These are phyloP conservation scores for Megaleporinus macrocephalus DNA, from an alignment of 2,113 vertebrate species.

Conservation along the genomic window DNA sequence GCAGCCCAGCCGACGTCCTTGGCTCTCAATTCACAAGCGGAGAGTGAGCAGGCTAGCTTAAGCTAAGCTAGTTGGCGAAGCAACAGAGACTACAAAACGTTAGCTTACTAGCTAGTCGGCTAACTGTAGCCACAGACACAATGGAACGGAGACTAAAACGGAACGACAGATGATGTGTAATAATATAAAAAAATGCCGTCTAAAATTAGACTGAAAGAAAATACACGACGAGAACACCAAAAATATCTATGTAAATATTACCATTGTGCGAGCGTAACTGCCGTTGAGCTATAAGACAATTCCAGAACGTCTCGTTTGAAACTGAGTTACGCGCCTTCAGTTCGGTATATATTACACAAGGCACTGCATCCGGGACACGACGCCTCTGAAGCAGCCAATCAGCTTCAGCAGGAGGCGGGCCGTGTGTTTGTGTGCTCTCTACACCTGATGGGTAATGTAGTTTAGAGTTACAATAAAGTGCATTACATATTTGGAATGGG, in stretches of 20 bases:
- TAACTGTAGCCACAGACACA: not conserved
- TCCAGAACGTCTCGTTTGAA: conserved; percentile 43
- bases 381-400: conserved; percentile 30
- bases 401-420: not conserved
- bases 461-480: not conserved
- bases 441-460: not conserved
- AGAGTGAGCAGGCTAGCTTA: not conserved
- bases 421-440: too few species aligned
- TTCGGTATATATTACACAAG: conserved; percentile 29
- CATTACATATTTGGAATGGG: too few species aligned
- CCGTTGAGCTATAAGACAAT: not conserved
- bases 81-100: not conserved
- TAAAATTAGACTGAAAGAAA: not conserved
- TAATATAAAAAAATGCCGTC: not conserved
- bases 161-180: not conserved
- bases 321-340: conserved; percentile 56
- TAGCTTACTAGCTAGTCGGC: conserved; percentile 1
- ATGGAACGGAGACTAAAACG: conserved; percentile 3
- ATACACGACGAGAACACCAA: not conserved
- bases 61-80: not conserved
- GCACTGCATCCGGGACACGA: conserved; percentile 47
- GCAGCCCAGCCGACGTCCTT: not conserved
- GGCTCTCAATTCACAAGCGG: conserved; percentile 4
- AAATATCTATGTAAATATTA: not conserved
- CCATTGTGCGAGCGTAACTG: conserved; percentile 28